phyloP scores from a whole-genome alignment of 2,113 vertebrate species.

The Chloebia gouldiae region DNA sequence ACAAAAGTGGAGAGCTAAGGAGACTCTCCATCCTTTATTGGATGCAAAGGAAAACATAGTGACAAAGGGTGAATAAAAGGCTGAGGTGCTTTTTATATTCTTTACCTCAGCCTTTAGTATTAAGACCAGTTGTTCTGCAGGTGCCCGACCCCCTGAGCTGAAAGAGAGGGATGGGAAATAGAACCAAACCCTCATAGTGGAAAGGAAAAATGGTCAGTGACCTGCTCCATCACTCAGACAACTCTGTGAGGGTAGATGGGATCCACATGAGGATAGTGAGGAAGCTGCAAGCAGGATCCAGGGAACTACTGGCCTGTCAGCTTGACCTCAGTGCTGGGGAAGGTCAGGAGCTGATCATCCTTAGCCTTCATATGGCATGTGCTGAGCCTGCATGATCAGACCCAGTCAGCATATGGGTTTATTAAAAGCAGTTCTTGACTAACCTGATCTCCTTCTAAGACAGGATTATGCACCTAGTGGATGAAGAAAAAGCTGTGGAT shows the following conservation, averaged over 20 bases:
- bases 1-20: neutral
- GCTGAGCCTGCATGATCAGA: neutral
- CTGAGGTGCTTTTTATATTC: neutral
- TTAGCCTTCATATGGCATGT: rapidly evolving
- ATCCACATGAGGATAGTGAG: neutral
- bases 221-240: neutral
- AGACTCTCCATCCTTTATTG: neutral
- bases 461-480: neutral
- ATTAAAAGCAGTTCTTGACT: neutral
- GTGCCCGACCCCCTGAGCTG: neutral
- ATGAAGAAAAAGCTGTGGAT: neutral
- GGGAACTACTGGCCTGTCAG: neutral
- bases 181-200: neutral
- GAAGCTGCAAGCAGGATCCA: neutral
- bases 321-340: neutral
- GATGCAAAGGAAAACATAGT: neutral
- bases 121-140: neutral
- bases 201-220: neutral
- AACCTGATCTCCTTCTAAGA: neutral
- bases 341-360: neutral
- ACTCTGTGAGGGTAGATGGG: neutral
- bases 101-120: neutral
- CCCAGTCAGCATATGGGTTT: neutral
- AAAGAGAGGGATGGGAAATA: neutral
- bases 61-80: neutral